Base-by-base conservation (phyloP, 2,888 invertebrate genomes). In the Ophraella communa region DNA sequence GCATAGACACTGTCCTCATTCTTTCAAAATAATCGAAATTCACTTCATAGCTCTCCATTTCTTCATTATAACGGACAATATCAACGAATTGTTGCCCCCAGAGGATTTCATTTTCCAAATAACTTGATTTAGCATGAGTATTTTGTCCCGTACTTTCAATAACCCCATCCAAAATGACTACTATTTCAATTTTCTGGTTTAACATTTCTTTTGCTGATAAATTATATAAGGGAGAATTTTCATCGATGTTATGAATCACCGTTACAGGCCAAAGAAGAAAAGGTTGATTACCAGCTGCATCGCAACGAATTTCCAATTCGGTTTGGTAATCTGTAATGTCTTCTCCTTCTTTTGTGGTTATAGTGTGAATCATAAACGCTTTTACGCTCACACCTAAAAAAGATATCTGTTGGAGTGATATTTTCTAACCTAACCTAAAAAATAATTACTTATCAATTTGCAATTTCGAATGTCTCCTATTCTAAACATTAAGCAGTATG, bases 251-350 rank as follows among this genome's bases (percentile, higher is more conserved):
- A 80, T 98, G 98, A 21, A 95, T 91, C 18, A 96, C 91, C 8
- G 95, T 92, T 78, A 95, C 89, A 0, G 98, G 98, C 98, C 98
- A 98, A 62, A 98, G 90, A 76, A 98, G 92, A 83, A 98, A 96
- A 2, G 96, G 85, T 69, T 90, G 87, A n/a, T 94, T 91, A 67
- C 92, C 90, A 72, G 94, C 92, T 27, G 92, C 93, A 77, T 96
- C 94, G 1, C 79, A 79, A 49, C 71, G 69, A 30, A 81, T 73
- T 18, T 87, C 84, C 23, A 96, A 82, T 77, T 95, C 93, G 45
- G 91, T 90, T 53, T 71, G 61, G 33, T 63, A 68, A 75, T 91
- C 91, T 1, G 90, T 88, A 72, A 95, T 85, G 39, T 90, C 83
- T 78, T 94, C 91, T 1, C 92, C 92, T 80, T 95, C 94, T 76